Evolutionary conservation across 2,888 invertebrate species (phyloP), one percentile per base, ranked within the genome.

Genomic region (Amphiduros pacificus): DNA sequence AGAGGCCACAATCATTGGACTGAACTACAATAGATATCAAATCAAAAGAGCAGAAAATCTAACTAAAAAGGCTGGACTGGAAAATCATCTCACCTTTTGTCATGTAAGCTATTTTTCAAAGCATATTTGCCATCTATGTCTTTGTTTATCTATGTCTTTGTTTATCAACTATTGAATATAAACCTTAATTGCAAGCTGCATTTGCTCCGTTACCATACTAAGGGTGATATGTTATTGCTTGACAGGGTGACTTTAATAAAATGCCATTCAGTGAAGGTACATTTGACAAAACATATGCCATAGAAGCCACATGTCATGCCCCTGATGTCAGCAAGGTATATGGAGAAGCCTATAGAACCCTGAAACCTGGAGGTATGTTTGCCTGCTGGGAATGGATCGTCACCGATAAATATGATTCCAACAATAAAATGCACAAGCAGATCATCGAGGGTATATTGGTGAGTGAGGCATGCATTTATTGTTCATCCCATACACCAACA

Each of bases 331-430:
- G 26, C 1, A 31, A 57, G 26, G 61, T 57, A 29, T 68, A 63
- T 28, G 44, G 57, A 5, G 66, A 69, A 41, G 59, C 57, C 14
- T 64, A 49, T 32, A 56, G 68, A 6, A 50, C 64, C 1, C 55
- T 69, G n/a, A 69, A 69, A 54, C 68, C 69, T 20, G 69, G 69
- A 1, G 69, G 69, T 0, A 29, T 58, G 41, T 68, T 69, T 41
- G 66, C 61, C 44, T 49, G 27, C 56, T 69, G 66, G 31, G 69
- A 69, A 24, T 69, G 69, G 69, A 44, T 63, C 24, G 36, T 68
- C 49, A 68, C 69, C 17, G 66, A 68, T 44, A 63, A 60, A 31
- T 69, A 55, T 54, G 60, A 69, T 41, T 55, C 62, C 4, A 20
- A 41, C 4, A 58, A 69, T 44, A 22, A 40, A 3, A 27, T 56